phyloP scores from a whole-genome alignment of 2,113 vertebrate genomes.

The Hiodon tergisus region DNA sequence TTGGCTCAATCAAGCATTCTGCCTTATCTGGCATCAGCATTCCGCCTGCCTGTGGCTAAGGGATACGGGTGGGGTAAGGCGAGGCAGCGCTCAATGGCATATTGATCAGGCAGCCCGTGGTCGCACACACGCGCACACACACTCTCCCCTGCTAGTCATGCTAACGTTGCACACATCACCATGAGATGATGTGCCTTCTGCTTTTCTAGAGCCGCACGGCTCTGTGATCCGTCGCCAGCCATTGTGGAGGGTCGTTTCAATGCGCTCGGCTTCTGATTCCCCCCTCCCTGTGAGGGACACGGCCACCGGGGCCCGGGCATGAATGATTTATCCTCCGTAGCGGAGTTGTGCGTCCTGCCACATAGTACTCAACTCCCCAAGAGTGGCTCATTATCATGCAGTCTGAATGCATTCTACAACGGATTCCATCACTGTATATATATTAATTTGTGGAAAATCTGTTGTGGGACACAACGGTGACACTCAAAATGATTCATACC shows the following conservation, averaged over 20 bases:
- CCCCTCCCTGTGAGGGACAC: neutral
- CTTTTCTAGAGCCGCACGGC: no score
- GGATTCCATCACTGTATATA: constrained; percentile 12
- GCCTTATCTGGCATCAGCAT: constrained; percentile 16
- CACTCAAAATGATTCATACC: constrained; percentile 16
- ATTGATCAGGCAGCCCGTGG: neutral
- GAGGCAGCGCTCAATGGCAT: neutral
- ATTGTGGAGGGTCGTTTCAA: no score
- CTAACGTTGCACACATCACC: no score
- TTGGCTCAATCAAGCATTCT: constrained; percentile 17
- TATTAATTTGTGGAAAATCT: constrained; percentile 20
- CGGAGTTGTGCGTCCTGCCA: neutral
- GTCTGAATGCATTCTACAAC: neutral
- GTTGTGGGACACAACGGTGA: constrained; percentile 19
- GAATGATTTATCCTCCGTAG: constrained; percentile 15
- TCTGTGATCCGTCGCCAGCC: no score
- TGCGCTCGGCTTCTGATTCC: no score
- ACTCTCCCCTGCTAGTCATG: neutral
- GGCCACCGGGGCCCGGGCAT: neutral
- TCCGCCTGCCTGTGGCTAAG: constrained; percentile 18
- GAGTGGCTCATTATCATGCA: neutral
- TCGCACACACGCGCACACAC: neutral
- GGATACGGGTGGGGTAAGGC: constrained; percentile 12
- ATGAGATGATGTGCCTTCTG: no score
- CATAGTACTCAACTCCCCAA: neutral